phyloP scores from a whole-genome alignment of 2,888 invertebrate genomes.

The Polietes domitor region DNA sequence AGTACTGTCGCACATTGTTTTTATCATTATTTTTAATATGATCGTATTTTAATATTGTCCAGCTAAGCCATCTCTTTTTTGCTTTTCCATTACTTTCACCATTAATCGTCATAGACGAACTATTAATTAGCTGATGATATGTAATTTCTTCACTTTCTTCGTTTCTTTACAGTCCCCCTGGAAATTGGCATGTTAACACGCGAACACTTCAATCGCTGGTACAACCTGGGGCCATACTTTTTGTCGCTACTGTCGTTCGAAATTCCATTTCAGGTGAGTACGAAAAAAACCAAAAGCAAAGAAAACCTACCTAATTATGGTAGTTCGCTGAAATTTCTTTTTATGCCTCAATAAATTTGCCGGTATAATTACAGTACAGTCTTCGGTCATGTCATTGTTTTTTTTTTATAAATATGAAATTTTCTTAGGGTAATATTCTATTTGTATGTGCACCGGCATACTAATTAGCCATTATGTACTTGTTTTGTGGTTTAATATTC shows the following conservation, averaged over 20 bases:
- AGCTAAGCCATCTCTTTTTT: too few relatives aligned
- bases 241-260: conserved; percentile 93
- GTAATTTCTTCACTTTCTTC: not conserved
- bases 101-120: not conserved
- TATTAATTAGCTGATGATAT: not conserved
- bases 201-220: conserved; percentile 97
- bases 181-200: conserved; percentile 93
- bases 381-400: not conserved
- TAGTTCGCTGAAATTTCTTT: not conserved
- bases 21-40: too few relatives aligned
- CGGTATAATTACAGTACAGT: not conserved
- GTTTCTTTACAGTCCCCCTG: conserved; percentile 88
- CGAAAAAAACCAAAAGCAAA: not conserved
- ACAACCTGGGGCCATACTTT: conserved; percentile 93
- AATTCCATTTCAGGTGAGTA: conserved; percentile 90
- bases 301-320: not conserved
- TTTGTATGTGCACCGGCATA: not conserved
- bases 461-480: not conserved
- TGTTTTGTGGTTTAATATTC: too few relatives aligned
- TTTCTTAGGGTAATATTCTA: too few relatives aligned
- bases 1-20: too few relatives aligned
- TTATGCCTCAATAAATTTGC: not conserved
- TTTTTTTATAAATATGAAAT: not conserved
- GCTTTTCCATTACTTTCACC: not conserved
- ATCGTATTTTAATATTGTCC: too few relatives aligned